Evolutionary conservation across 2,888 invertebrate genomes (phyloP).

Genomic region (Chymomyza procnemis): DNA sequence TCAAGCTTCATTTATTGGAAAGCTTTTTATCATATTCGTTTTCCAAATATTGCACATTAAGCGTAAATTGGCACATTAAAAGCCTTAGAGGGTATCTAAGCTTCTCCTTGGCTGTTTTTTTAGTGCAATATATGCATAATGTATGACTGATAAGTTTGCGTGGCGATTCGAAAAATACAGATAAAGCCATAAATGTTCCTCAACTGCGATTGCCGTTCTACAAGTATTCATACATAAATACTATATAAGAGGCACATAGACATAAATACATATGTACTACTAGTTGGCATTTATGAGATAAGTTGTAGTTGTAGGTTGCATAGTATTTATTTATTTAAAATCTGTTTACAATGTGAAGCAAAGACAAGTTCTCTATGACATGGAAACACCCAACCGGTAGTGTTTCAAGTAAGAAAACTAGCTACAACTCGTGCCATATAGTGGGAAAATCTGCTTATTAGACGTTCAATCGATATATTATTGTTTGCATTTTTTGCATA

Average conservation of each 20-base stretch:
- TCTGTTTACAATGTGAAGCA: no score
- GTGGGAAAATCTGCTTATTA: neutral
- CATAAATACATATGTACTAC: neutral
- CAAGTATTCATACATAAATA: neutral
- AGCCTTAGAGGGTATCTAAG: slow-evolving; percentile 9
- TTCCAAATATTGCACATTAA: no score
- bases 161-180: slow-evolving; percentile 19
- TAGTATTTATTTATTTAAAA: neutral
- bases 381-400: neutral
- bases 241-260: no score
- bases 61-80: neutral
- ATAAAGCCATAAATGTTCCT: slow-evolving; percentile 37
- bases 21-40: no score
- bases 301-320: slow-evolving; percentile 2
- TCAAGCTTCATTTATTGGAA: no score
- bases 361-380: neutral
- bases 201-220: slow-evolving; percentile 3
- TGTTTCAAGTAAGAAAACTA: neutral
- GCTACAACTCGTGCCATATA: neutral
- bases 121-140: neutral
- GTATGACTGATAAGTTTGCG: slow-evolving; percentile 22
- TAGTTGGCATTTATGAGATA: neutral
- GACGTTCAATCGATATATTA: neutral
- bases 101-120: neutral
- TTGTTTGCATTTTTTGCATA: neutral